A percentile compares a stretch with the other conserved stretches of the same genome.
phyloP scores from a whole-genome alignment of 1,140 invertebrate species.

The Micrasema longulum region DNA sequence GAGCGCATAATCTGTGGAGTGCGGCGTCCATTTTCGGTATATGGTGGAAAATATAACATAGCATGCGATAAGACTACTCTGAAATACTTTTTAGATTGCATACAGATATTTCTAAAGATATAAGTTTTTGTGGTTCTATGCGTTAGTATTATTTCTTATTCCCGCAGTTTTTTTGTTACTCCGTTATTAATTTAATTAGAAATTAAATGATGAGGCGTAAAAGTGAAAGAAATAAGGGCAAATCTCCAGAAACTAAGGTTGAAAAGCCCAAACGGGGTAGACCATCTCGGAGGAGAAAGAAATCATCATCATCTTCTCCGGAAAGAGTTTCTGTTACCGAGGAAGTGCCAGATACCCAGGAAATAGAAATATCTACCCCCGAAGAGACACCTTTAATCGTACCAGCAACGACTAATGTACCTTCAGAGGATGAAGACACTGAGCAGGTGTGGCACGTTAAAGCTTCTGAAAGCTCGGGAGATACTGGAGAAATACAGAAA shows the following conservation, averaged over 20 bases:
- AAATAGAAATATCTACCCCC: slow-evolving; percentile 6
- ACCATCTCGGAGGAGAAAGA: slow-evolving; percentile 49
- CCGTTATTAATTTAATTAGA: not conserved
- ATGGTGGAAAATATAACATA: not conserved
- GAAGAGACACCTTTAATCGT: not conserved
- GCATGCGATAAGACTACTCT: not conserved
- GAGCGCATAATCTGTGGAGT: too few species aligned
- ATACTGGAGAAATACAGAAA: slow-evolving; percentile 50
- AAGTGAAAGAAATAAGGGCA: slow-evolving; percentile 51
- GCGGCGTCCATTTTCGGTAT: slow-evolving; percentile 35
- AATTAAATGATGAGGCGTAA: slow-evolving; percentile 47
- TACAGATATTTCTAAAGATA: not conserved
- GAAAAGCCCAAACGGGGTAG: slow-evolving; percentile 50
- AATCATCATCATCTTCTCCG: slow-evolving; percentile 47
- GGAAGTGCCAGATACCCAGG: slow-evolving; percentile 6
- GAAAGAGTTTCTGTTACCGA: slow-evolving; percentile 37
- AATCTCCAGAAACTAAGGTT: slow-evolving; percentile 42
- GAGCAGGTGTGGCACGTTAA: slow-evolving; percentile 51
- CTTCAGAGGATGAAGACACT: slow-evolving; percentile 40
- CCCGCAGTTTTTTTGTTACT: too few species aligned
- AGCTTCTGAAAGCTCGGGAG: slow-evolving; percentile 42
- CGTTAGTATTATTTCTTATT: too few species aligned
- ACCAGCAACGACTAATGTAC: not conserved
- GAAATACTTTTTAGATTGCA: not conserved
- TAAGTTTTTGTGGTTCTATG: not conserved